Evolutionary conservation across 1,140 invertebrate genomes (phyloP).

Genomic region (Phenacoccus solenopsis): DNA sequence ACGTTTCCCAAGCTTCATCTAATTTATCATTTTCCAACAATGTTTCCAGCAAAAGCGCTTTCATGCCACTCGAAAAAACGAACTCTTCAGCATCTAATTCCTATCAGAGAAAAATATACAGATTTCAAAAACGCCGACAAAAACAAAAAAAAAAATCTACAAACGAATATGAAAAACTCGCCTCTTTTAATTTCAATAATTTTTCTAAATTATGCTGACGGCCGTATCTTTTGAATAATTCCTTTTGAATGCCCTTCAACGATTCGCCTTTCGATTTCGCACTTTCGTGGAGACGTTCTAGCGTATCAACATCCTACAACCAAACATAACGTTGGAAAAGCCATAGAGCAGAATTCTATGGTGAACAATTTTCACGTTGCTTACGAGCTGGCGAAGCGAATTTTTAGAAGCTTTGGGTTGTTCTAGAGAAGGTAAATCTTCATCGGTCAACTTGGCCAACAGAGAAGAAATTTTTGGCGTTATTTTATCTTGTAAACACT

Average conservation of each 20-base stretch:
- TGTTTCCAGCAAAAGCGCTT: slow-evolving; percentile 47
- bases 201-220: slow-evolving; percentile 49
- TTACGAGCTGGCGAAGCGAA: too few species aligned
- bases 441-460: slow-evolving; percentile 46
- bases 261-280: slow-evolving; percentile 39
- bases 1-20: slow-evolving; percentile 42
- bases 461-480: slow-evolving; percentile 45
- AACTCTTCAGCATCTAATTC: slow-evolving; percentile 40
- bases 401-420: slow-evolving; percentile 29
- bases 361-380: too few species aligned
- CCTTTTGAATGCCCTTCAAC: slow-evolving; percentile 41
- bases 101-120: slow-evolving; percentile 30
- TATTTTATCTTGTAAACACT: slow-evolving; percentile 42
- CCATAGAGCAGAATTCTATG: too few species aligned
- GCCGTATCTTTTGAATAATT: slow-evolving; percentile 46
- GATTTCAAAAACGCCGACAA: too few species aligned
- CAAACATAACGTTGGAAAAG: too few species aligned
- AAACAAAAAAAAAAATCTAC: too few species aligned
- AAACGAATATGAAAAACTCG: too few species aligned
- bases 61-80: slow-evolving; percentile 39
- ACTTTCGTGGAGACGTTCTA: slow-evolving; percentile 41
- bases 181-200: slow-evolving; percentile 35
- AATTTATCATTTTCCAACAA: slow-evolving; percentile 44
- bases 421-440: slow-evolving; percentile 41
- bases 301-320: too few species aligned